Evolutionary conservation across 64 coral and sea anemone genomes (phyloP).

Genomic region (Actinia tenebrosa): DNA sequence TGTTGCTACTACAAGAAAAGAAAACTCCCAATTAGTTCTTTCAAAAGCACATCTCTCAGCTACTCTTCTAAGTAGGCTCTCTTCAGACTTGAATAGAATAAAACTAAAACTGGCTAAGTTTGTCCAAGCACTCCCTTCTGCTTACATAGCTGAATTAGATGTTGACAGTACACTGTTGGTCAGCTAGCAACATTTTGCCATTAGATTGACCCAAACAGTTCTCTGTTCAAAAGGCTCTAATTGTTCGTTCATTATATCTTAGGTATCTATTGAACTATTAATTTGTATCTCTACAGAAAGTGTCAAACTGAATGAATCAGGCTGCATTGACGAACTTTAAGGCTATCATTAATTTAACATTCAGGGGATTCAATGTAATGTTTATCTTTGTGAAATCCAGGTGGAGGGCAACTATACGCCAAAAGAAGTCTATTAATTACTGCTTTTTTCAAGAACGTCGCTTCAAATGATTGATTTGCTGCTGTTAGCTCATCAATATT

Average conservation of each 20-base stretch:
- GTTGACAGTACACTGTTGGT: neutral
- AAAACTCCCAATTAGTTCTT: neutral
- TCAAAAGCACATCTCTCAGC: neutral
- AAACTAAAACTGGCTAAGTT: neutral
- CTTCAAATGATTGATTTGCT: neutral
- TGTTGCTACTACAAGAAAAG: too few species aligned
- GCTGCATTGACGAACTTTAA: neutral
- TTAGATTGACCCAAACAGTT: too few species aligned
- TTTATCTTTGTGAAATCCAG: too few species aligned
- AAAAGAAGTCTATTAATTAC: neutral
- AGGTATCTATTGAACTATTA: neutral
- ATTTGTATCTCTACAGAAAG: neutral
- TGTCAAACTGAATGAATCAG: neutral
- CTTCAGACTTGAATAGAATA: neutral
- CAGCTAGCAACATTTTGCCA: neutral
- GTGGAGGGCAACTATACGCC: neutral
- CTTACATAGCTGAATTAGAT: neutral
- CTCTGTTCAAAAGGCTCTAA: too few species aligned
- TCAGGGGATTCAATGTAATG: neutral
- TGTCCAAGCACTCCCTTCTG: neutral
- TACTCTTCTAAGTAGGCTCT: neutral
- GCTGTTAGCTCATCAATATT: neutral
- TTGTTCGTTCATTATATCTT: conserved; percentile 4
- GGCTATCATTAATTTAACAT: neutral
- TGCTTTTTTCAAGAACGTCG: neutral